Percentiles rank a stretch among this genome's conserved stretches.
These are phyloP conservation scores for Pluvialis apricaria DNA, from an alignment of 2,113 vertebrate genomes.

Conservation along the genomic window DNA sequence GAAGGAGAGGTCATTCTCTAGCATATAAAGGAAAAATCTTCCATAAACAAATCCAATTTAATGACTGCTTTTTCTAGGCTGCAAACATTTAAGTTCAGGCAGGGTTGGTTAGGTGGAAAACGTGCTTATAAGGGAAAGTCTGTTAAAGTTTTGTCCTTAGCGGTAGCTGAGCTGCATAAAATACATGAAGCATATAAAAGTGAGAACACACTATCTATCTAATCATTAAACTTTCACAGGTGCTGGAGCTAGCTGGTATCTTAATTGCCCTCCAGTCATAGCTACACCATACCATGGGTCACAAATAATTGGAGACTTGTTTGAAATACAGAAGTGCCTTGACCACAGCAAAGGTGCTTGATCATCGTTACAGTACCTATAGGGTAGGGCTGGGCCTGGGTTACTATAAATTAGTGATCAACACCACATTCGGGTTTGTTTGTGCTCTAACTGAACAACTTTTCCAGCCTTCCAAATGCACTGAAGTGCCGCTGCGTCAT, in stretches of 20 bases:
- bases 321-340: not conserved
- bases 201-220: not conserved
- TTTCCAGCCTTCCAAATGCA: not conserved
- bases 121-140: not conserved
- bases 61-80: not conserved
- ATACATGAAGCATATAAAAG: not conserved
- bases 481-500: not conserved
- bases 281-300: accelerated
- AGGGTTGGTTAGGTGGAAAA: not conserved
- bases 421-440: not conserved
- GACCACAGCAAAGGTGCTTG: not conserved
- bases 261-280: not conserved
- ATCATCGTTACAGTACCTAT: not conserved
- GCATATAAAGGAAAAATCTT: not conserved
- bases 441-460: not conserved
- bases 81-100: not conserved
- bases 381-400: not conserved
- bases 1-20: not conserved
- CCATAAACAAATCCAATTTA: not conserved
- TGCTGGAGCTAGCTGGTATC: not conserved
- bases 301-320: not conserved
- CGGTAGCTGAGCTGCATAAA: not conserved
- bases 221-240: not conserved
- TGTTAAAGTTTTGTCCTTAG: not conserved
- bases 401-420: not conserved